These are phyloP conservation scores for Psammodynastes pulverulentus DNA, from an alignment of 2,113 vertebrate species.

Conservation along the genomic window DNA sequence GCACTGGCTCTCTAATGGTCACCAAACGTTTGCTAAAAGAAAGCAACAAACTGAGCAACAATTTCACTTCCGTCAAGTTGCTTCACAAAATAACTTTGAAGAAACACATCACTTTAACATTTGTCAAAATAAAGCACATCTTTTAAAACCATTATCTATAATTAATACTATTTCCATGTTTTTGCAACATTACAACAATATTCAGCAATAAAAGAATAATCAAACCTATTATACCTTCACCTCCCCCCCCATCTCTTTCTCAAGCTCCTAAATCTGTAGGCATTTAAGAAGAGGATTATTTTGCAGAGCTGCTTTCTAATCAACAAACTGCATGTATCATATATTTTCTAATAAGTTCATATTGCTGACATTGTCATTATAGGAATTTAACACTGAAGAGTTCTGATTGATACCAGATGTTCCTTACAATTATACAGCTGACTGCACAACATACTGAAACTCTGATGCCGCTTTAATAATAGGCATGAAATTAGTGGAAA, in stretches of 20 bases:
- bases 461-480: constrained; percentile 44
- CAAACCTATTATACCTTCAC: constrained; percentile 40
- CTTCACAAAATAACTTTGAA: not conserved
- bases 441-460: constrained; percentile 33
- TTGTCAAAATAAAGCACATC: not conserved
- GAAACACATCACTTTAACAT: not conserved
- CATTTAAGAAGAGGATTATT: constrained; percentile 54
- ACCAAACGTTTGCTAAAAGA: not conserved
- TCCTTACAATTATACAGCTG: constrained; percentile 52
- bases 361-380: constrained; percentile 60
- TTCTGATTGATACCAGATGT: constrained; percentile 51
- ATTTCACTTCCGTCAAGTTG: not conserved
- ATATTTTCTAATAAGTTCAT: constrained; percentile 60
- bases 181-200: constrained; percentile 50
- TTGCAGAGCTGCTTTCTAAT: constrained; percentile 44
- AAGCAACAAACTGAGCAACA: not conserved
- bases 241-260: not conserved
- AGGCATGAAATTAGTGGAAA: constrained; percentile 53
- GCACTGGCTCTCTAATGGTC: not conserved
- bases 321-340: constrained; percentile 49
- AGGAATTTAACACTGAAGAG: constrained; percentile 42
- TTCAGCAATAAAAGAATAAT: constrained; percentile 56
- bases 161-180: constrained; percentile 25
- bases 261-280: constrained; percentile 35
- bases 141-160: not conserved